Conservation (phyloP, 2,113 vertebrate species). For the Plotosus lineatus region DNA sequence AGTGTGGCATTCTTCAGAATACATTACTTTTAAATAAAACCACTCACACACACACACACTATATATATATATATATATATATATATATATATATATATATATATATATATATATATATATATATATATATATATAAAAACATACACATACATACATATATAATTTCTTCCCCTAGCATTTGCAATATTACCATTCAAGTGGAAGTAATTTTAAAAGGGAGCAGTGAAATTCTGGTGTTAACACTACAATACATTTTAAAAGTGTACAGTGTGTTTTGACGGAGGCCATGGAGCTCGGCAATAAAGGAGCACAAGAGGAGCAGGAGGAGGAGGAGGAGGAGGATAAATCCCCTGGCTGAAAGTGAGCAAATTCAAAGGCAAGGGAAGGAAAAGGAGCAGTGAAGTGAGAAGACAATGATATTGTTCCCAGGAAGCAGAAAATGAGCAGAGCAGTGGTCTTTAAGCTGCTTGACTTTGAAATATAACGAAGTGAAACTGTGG, state of each 20-base stretch:
- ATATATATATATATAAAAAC: no score
- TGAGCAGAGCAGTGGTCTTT: constrained; percentile 56
- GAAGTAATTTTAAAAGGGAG: neutral
- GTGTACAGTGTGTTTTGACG: constrained; percentile 28
- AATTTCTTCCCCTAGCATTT: no score
- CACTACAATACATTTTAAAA: constrained; percentile 11
- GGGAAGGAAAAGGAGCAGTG: constrained; percentile 70
- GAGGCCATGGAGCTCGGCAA: constrained; percentile 42
- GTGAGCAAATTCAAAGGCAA: constrained; percentile 78
- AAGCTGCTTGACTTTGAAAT: constrained; percentile 3
- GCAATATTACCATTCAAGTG: neutral
- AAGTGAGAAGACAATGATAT: constrained; percentile 72
- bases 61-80: no score
- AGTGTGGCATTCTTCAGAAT: neutral
- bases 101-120: no score
- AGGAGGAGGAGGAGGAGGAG: constrained; percentile 40
- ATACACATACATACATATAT: no score
- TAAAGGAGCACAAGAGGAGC: constrained; percentile 39
- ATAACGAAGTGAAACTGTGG: constrained; percentile 23
- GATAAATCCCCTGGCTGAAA: constrained; percentile 69
- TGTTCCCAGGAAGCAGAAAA: constrained; percentile 60
- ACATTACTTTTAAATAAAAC: no score
- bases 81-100: no score
- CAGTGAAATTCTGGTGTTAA: neutral
- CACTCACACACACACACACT: no score